Evolutionary conservation across 2,888 invertebrate species (phyloP), one percentile per base, ranked within the genome.

Genomic region (Orthonevra nobilis): DNA sequence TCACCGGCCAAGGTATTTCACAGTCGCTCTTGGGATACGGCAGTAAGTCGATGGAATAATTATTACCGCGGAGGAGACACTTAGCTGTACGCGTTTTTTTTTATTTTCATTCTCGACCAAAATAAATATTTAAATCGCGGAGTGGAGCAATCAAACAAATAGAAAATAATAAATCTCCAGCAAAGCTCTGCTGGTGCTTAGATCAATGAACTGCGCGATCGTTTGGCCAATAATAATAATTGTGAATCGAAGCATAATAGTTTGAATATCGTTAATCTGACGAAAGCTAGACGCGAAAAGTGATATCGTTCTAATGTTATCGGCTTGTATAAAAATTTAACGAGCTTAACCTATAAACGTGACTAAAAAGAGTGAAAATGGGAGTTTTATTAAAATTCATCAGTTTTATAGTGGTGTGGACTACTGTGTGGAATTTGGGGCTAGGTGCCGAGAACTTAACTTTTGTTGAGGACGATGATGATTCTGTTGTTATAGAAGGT

Each of bases 201-300:
- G 70, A 77, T 77, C 77, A 70, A 70, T 70, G 77, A 77, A 77
- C 77, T 60, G 34, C 10, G n/a, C n/a, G 12, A 50, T 40, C 50
- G 38, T 46, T 64, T 63, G 48, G 20, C 30, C 36, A 26, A 42
- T 54, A 30, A 14, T 32, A 26, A 42, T 54, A 30, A 14, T 32
- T 32, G 64, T 52, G 32, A 12, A 60, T 60, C 26, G 2, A 20
- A 14, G 26, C 23, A 7, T 15, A 60, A 46, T 38, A 36, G 44
- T 30, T 12, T 20, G 28, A 46, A 52, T 26, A 38, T 46, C 17
- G 44, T 44, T 30, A 23, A 26, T 40, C 20, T 19, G 10, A n/a
- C 14, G 7, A 15, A 17, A 15, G 15, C 15, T 12, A 10, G 15
- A n/a, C n/a, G n/a, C n/a, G n/a, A n/a, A n/a, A n/a, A n/a, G n/a